These are phyloP conservation scores for Poecilobothrus nobilitatus DNA, from an alignment of 2,888 invertebrate genomes.

Conservation along the genomic window DNA sequence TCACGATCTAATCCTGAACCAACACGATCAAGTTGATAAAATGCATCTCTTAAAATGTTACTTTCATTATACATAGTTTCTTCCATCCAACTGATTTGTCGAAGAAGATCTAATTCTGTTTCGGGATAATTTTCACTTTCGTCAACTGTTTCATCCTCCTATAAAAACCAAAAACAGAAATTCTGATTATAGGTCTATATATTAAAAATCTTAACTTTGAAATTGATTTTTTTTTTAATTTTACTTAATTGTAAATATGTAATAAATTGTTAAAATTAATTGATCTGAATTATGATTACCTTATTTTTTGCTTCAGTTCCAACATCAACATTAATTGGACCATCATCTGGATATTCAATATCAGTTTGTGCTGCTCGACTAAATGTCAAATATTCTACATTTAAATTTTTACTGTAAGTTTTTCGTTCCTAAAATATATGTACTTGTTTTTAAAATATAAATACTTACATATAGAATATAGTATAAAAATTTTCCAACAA, in stretches of 20 bases:
- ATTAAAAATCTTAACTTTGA: too few species aligned
- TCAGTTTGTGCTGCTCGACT: background rate
- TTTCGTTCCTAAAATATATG: background rate
- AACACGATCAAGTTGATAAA: background rate
- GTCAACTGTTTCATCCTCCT: background rate
- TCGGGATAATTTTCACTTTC: background rate
- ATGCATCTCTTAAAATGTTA: background rate
- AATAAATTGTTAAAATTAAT: too few species aligned
- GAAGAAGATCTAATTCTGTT: background rate
- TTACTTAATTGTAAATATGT: too few species aligned
- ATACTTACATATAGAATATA: too few species aligned
- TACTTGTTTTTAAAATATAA: background rate
- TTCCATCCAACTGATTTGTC: background rate
- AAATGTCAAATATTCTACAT: background rate
- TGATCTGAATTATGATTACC: background rate
- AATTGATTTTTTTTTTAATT: too few species aligned
- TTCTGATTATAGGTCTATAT: background rate
- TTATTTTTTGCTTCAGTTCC: background rate
- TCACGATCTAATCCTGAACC: background rate
- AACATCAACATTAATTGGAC: background rate
- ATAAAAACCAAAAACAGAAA: background rate
- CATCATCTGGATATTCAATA: background rate
- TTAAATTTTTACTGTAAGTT: background rate
- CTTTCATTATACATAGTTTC: background rate
- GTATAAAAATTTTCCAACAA: too few species aligned